Conservation (phyloP, 2,888 invertebrate genomes). For the Xanthorhoe designata region DNA sequence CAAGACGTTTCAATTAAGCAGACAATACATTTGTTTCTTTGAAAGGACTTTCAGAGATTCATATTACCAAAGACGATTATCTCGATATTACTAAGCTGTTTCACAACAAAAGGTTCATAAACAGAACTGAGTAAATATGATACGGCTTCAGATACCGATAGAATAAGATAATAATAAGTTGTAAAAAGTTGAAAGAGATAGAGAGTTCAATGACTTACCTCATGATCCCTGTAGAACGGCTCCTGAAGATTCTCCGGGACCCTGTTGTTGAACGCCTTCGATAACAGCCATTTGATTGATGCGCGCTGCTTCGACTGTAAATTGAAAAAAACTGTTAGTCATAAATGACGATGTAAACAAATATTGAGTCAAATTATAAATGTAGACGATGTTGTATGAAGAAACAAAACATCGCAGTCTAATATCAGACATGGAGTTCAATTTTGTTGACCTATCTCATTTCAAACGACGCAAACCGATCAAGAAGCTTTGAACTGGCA, state of each 20-base stretch:
- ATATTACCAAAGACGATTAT: too few relatives aligned
- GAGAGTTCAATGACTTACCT: constrained; percentile 85
- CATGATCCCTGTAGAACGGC: constrained; percentile 97
- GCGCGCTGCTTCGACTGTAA: constrained; percentile 97
- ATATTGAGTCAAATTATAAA: neutral
- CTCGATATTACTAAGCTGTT: too few relatives aligned
- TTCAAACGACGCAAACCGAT: constrained; percentile 35
- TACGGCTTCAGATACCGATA: constrained; percentile 29
- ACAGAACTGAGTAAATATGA: constrained; percentile 54
- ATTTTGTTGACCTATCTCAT: constrained; percentile 14
- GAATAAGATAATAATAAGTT: constrained; percentile 41
- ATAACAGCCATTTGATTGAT: constrained; percentile 97
- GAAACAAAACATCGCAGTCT: neutral
- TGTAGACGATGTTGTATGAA: neutral
- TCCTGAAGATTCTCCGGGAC: constrained; percentile 96
- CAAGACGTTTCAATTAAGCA: neutral
- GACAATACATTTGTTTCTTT: constrained; percentile 4
- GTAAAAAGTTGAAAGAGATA: neutral
- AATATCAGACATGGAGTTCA: constrained; percentile 8
- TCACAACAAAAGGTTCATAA: constrained; percentile 53
- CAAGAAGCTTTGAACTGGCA: constrained; percentile 9
- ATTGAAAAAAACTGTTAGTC: constrained; percentile 30
- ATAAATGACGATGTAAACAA: neutral
- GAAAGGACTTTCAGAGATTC: constrained; percentile 1
- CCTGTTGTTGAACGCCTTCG: constrained; percentile 97